Conservation (phyloP, 2,888 invertebrate genomes). For the Lissonota sp. region DNA sequence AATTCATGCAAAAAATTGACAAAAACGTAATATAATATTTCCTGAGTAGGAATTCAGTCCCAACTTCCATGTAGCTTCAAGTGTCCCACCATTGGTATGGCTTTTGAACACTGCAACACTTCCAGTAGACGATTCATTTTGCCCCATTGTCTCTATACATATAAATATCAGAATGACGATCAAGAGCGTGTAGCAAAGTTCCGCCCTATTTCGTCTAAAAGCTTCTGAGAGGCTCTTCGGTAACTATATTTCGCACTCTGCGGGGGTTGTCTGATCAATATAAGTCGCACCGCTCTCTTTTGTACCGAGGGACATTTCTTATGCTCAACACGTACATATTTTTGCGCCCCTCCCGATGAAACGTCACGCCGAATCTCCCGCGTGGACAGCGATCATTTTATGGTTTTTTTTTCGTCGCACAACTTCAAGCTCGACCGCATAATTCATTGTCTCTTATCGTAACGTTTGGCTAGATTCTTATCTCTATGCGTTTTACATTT, state of each 20-base stretch:
- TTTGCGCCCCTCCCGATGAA: constrained; percentile 4
- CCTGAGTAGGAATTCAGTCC: too few relatives aligned
- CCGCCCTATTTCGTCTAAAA: constrained; percentile 48
- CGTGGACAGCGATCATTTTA: constrained; percentile 26
- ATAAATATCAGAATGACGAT: constrained; percentile 36
- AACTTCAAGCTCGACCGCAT: background rate
- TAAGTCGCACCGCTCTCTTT: background rate
- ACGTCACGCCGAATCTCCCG: constrained; percentile 7
- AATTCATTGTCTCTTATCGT: constrained; percentile 9
- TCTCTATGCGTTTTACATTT: background rate
- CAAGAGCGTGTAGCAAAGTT: constrained; percentile 16
- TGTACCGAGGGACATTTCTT: background rate
- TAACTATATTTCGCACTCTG: constrained; percentile 43
- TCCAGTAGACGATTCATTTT: background rate
- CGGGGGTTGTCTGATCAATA: constrained; percentile 27
- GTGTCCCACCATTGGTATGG: too few relatives aligned
- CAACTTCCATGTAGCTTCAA: too few relatives aligned
- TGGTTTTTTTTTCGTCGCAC: constrained; percentile 16
- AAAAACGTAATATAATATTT: too few relatives aligned
- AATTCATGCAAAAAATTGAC: too few relatives aligned
- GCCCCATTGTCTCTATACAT: background rate
- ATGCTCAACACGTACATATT: background rate
- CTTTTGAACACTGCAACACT: background rate
- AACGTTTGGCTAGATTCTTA: constrained; percentile 14
- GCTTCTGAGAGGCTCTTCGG: constrained; percentile 39